phyloP scores from a whole-genome alignment of 1,140 invertebrate species.

The Drosophila persimilis region DNA sequence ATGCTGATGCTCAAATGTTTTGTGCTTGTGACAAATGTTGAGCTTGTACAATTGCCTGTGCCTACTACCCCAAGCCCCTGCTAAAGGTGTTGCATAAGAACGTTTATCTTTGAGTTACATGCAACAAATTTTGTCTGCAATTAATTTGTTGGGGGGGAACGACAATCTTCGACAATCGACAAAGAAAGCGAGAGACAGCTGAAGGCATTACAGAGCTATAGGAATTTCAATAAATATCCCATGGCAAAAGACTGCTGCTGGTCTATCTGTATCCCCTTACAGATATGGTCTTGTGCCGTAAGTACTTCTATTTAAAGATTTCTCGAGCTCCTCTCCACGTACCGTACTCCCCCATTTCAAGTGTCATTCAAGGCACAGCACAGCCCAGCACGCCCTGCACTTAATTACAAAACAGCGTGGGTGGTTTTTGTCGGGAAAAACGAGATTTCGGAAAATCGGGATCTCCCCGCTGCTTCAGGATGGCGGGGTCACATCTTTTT shows the following conservation, averaged over 20 bases:
- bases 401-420: constrained; percentile 69
- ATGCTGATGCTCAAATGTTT: constrained; percentile 46
- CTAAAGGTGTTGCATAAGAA: constrained; percentile 65
- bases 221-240: constrained; percentile 1
- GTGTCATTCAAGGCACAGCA: constrained; percentile 40
- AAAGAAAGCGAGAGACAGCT: constrained; percentile 18
- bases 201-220: constrained; percentile 12
- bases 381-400: constrained; percentile 59
- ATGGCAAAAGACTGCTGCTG: no score
- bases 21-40: constrained; percentile 71
- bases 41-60: constrained; percentile 66
- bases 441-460: not conserved
- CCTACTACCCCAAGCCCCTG: not conserved
- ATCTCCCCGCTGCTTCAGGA: not conserved
- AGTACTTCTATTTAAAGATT: constrained; percentile 44
- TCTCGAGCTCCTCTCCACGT: not conserved
- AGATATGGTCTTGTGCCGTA: constrained; percentile 20
- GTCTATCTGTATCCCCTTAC: constrained; percentile 30
- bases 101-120: constrained; percentile 73
- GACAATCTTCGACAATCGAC: constrained; percentile 42
- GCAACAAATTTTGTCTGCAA: constrained; percentile 65
- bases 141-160: constrained; percentile 56
- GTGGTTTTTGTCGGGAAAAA: constrained; percentile 1
- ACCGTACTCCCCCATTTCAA: not conserved
- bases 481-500: constrained; percentile 65